phyloP scores from a whole-genome alignment of 2,888 invertebrate species.

The Orthonevra nobilis region DNA sequence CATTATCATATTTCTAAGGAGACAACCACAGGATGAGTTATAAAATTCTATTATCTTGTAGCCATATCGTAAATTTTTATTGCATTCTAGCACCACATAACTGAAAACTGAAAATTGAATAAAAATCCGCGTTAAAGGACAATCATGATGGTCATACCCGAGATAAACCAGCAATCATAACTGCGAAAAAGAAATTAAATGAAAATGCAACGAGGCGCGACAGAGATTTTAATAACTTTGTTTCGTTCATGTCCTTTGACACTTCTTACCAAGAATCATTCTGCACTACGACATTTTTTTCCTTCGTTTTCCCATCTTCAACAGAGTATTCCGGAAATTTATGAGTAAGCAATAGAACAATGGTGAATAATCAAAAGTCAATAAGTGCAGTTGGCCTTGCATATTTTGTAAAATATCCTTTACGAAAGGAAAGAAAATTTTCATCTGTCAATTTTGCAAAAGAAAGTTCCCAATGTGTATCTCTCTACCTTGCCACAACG shows the following conservation, averaged over 20 bases:
- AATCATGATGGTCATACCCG: conserved; percentile 35
- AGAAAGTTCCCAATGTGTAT: conserved; percentile 1
- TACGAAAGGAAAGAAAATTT: conserved; percentile 35
- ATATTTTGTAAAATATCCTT: conserved; percentile 8
- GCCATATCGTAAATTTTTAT: conserved; percentile 38
- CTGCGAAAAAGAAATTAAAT: conserved; percentile 6
- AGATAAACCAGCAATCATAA: neutral
- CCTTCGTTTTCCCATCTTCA: conserved; percentile 23
- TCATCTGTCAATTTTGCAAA: conserved; percentile 38
- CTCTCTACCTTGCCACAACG: too few species aligned
- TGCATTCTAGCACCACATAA: too few species aligned
- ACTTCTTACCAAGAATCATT: conserved; percentile 7
- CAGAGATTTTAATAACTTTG: conserved; percentile 59
- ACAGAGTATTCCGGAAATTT: conserved; percentile 25
- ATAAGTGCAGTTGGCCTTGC: conserved; percentile 32
- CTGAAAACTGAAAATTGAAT: conserved; percentile 8
- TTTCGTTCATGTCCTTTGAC: conserved; percentile 43
- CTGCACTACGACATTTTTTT: too few species aligned
- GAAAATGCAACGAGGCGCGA: conserved; percentile 56
- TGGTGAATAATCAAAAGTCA: conserved; percentile 53
- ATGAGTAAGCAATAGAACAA: conserved; percentile 33
- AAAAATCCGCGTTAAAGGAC: conserved; percentile 39
- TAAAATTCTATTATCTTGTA: conserved; percentile 53
- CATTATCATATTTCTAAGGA: neutral
- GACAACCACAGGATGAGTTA: conserved; percentile 38